Conservation (phyloP, 2,888 invertebrate species). For the Petrophora chlorosata region DNA sequence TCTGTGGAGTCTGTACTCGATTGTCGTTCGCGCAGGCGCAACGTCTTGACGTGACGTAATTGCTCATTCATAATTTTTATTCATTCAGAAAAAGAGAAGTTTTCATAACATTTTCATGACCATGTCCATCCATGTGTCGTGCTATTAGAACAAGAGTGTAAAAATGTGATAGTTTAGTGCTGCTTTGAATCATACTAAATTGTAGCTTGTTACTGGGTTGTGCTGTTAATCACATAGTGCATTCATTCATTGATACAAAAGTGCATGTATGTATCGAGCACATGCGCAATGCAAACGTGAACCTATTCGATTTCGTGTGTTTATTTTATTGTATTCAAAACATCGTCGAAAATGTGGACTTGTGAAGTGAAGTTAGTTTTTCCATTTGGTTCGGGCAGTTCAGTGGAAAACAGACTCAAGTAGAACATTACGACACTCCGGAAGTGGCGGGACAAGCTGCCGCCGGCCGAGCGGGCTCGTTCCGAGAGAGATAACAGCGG, state of each 20-base stretch:
- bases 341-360: slow-evolving; percentile 53
- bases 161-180: slow-evolving; percentile 14
- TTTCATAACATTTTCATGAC: slow-evolving; percentile 67
- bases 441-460: slow-evolving; percentile 82
- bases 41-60: slow-evolving; percentile 80
- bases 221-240: slow-evolving; percentile 57
- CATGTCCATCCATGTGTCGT: slow-evolving; percentile 55
- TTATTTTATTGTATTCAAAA: slow-evolving; percentile 45
- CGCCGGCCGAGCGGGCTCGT: slow-evolving; percentile 81
- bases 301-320: slow-evolving; percentile 49
- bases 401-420: slow-evolving; percentile 69
- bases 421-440: slow-evolving; percentile 83
- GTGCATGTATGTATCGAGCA: slow-evolving; percentile 67
- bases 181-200: slow-evolving; percentile 6
- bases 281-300: slow-evolving; percentile 73
- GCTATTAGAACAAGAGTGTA: slow-evolving; percentile 32
- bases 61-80: slow-evolving; percentile 82
- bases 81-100: slow-evolving; percentile 71
- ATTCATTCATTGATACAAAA: slow-evolving; percentile 77
- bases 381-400: slow-evolving; percentile 53
- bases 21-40: slow-evolving; percentile 68
- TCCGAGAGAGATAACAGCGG: slow-evolving; percentile 84
- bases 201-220: slow-evolving; percentile 38
- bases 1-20: slow-evolving; percentile 9
- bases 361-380: slow-evolving; percentile 49